Evolutionary conservation across 2,797 vertebrate species (phyloP), one percentile per base, ranked within the genome.

Genomic region (Acropternis orthonyx): DNA sequence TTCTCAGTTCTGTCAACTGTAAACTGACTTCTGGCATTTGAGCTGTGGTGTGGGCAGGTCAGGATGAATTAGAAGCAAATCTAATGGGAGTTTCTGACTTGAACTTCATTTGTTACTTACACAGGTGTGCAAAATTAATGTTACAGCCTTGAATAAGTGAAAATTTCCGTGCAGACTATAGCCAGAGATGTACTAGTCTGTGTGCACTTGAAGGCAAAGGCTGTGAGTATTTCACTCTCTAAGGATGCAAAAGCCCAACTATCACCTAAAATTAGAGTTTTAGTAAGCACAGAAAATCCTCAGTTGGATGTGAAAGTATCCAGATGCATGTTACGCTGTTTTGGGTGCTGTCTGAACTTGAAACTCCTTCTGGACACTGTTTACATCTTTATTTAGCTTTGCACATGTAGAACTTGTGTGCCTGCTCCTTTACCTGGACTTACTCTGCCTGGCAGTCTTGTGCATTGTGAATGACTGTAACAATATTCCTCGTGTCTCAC

Each of bases 321-420:
- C 9, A 72, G 44, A 30, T 27, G 14, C 36, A 4, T n/a, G 10
- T 41, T 49, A n/a, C 22, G 18, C 16, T 41, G 9, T 2, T 81
- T 69, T 74, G 43, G 34, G 7, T 61, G 39, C 14, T 78, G 7
- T 18, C 16, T 82, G 71, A 59, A 71, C 58, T 52, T 41, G 41
- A 65, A 85, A 76, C 22, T 88, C n/a, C 18, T 65, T 72, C 19
- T 71, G 41, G 16, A 27, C 26, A n/a, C 21, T 2, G 1, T 51
- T 88, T 59, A 20, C 3, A 12, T 44, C 30, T 82, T 71, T 44
- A 7, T 43, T 87, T 87, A 28, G 9, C 21, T 71, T 44, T 37
- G 6, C 23, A 24, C 28, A 3, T 37, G 3, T 20, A 61, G 59
- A 68, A 36, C 5, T 9, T 0, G 0, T 14, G 17, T 59, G 16